phyloP scores from a whole-genome alignment of 2,797 vertebrate genomes.

The Chelon labrosus region DNA sequence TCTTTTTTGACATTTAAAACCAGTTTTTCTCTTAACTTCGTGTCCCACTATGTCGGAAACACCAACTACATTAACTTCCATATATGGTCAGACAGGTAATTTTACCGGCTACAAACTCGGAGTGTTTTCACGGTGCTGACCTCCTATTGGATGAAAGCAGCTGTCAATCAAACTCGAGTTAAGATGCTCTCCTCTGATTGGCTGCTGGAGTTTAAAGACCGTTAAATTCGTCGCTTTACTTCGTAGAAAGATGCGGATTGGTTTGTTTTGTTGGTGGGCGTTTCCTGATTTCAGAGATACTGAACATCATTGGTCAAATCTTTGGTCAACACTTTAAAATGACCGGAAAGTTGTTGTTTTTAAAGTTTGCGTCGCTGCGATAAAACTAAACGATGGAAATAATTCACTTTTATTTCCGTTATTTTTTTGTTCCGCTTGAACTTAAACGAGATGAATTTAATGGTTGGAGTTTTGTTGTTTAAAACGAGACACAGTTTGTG shows the following conservation, averaged over 20 bases:
- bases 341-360: rapidly evolving
- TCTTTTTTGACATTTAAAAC: not conserved
- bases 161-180: not conserved
- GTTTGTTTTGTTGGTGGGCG: not conserved
- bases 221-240: rapidly evolving
- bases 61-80: not conserved
- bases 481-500: not conserved
- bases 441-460: not conserved
- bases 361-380: not conserved
- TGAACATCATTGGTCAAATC: constrained; percentile 4
- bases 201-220: not conserved
- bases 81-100: constrained; percentile 27
- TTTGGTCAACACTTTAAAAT: not conserved
- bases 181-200: constrained; percentile 7
- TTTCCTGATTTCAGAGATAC: not conserved
- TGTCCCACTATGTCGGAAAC: not conserved
- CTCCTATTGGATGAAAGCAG: constrained; percentile 21
- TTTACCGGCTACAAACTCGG: not conserved
- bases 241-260: constrained; percentile 22
- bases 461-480: not conserved
- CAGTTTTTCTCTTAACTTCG: not conserved
- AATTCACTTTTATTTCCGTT: not conserved
- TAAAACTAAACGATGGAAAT: not conserved
- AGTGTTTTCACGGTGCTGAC: not conserved
- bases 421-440: not conserved